phyloP scores from a whole-genome alignment of 2,113 vertebrate genomes.

The Dasyornis broadbenti region DNA sequence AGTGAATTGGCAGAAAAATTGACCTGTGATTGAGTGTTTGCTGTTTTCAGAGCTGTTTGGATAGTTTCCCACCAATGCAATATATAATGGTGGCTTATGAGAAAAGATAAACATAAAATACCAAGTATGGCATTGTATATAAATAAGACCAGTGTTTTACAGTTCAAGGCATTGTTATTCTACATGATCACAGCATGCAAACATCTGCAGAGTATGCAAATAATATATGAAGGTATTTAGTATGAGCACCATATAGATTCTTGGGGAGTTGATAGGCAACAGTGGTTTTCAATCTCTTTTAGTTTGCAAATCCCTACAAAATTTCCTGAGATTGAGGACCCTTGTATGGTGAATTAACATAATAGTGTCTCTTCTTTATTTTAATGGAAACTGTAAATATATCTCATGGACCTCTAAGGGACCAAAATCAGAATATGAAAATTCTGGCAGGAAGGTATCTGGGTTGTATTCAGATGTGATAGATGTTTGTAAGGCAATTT shows the following conservation, averaged over 20 bases:
- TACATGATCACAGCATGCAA: slow-evolving; percentile 21
- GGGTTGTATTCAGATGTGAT: background rate
- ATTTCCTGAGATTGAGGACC: background rate
- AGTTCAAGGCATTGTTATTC: slow-evolving; percentile 2
- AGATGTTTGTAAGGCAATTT: background rate
- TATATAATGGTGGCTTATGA: slow-evolving; percentile 10
- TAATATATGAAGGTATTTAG: slow-evolving; percentile 13
- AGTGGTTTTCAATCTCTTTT: slow-evolving; percentile 1
- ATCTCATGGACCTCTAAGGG: background rate
- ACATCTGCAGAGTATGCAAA: slow-evolving; percentile 34
- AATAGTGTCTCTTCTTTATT: background rate
- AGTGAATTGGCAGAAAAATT: slow-evolving; percentile 25
- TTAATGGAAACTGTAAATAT: background rate
- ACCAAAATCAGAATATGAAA: background rate
- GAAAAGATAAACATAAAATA: slow-evolving; percentile 25
- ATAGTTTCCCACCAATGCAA: background rate
- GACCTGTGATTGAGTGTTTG: slow-evolving; percentile 7
- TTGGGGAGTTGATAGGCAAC: background rate
- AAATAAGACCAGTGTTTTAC: slow-evolving; percentile 18
- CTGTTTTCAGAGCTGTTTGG: slow-evolving; percentile 2
- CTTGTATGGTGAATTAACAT: background rate
- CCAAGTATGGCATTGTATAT: background rate
- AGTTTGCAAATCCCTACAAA: background rate
- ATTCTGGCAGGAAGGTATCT: background rate
- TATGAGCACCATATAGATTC: background rate